Base-by-base conservation (phyloP, 2,888 invertebrate species). In the Hypena proboscidalis region DNA sequence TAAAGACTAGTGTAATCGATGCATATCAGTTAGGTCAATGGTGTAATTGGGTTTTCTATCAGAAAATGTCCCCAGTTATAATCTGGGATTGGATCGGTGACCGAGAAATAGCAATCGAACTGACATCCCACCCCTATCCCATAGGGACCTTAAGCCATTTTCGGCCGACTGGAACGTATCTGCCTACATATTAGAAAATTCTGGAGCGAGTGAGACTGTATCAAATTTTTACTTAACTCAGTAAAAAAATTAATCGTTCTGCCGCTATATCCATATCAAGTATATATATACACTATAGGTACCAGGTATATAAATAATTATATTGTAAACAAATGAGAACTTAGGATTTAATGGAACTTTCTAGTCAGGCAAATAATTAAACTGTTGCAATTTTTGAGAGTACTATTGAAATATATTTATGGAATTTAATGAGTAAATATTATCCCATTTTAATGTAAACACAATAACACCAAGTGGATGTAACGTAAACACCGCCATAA, bases 401-500 rank as follows among this genome's bases (percentile, higher is more conserved):
- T 17, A 17, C 5, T 3, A 4, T 17, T 5, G 17, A 32, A 38
- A 23, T 29, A n/a, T 11, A 0, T 4, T 10, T 29, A 22, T 27
- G 26, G 30, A 29, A 13, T 15, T 13, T 10, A 22, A 29, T 35
- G 27, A 27, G 34, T 53, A 49, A 25, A 41, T 43, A 23, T 38
- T 40, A 26, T 29, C 13, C 36, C 23, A 34, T 26, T 17, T 23
- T 9, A 31, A 32, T 31, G 33, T 33, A 47, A 61, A 49, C 29
- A 20, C 31, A 29, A 46, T 55, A 48, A 33, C 35, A 32, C 45
- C 23, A 34, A 46, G 60, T 59, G 42, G 45, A 36, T 47, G 37
- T 55, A 54, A 46, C 32, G 38, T 43, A 58, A 56, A 60, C 53
- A 62, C 49, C 8, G 46, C 39, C 57, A 74, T 72, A 70, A 68